Evolutionary conservation across 2,113 vertebrate species (phyloP), one percentile per base, ranked within the genome.

Genomic region (Vicugna pacos): DNA sequence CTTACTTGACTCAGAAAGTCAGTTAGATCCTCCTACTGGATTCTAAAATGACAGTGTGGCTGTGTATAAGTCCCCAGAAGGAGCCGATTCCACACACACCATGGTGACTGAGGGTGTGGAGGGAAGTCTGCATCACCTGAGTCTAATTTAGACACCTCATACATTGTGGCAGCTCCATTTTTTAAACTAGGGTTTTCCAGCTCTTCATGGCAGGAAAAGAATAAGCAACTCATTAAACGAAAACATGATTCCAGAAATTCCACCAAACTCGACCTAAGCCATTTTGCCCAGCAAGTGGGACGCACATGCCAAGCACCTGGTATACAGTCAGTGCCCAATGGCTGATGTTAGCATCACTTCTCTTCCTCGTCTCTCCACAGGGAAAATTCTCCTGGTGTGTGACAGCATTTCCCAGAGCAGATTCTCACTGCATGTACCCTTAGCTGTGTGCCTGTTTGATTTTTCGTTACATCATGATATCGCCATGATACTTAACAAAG

Each of bases 21-120:
- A 94, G 76, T 94, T 95, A 94, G 96, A 93, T 87, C 98, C 98
- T 67, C 97, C 97, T 70, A 94, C 96, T 60, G 96, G 98, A 96
- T 96, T 98, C 91, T 86, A 91, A 96, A 96, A 95, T 96, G 97
- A 95, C 96, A 96, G 97, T 95, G 97, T 98, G 95, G 97, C 98
- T 98, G 94, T 54, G 62, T 95, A 73, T 95, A 96, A 97, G 4
- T 4, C 16, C 80, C 26, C 19, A 16, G 42, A 85, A 97, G 95
- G 97, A 98, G 96, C 93, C 79, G 54, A 96, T 92, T 97, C 64
- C 97, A 93, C 62, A 85, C 35, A 91, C 88, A 97, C 81, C 83
- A 38, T 72, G 97, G 95, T 96, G 97, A 88, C 38, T 91, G 54
- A 46, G 62, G 91, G 73, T 89, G 87, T 83, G 81, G 83, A 77